A percentile compares a stretch with the other conserved stretches of the same genome.
Conservation (phyloP, 2,113 vertebrate genomes). For the Hippocampus comes region DNA sequence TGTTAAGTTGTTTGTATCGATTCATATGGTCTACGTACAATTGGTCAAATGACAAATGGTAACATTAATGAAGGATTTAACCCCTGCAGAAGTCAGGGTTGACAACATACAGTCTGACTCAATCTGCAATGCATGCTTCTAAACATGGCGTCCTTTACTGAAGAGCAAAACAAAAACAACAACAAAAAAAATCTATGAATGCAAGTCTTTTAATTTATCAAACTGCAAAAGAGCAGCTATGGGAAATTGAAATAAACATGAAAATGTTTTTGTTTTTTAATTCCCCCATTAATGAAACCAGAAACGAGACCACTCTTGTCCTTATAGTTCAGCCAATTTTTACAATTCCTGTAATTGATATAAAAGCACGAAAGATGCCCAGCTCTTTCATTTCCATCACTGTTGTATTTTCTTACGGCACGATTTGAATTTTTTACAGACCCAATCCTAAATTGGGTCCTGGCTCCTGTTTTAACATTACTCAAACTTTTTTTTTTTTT, state of each 20-base stretch:
- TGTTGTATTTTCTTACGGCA: not conserved
- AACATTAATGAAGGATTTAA: slow-evolving; percentile 21
- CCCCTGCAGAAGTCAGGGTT: not conserved
- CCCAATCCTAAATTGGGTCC: not conserved
- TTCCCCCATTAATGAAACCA: not conserved
- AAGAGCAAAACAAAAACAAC: slow-evolving; percentile 2
- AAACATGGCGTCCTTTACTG: slow-evolving; percentile 37
- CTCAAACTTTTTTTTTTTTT: slow-evolving; percentile 33
- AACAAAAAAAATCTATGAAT: slow-evolving; percentile 13
- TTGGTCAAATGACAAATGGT: slow-evolving; percentile 3
- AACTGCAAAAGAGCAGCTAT: slow-evolving; percentile 14
- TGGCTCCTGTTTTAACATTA: not conserved
- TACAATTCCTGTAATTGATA: slow-evolving; percentile 16
- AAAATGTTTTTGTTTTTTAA: not conserved
- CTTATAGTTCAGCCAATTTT: slow-evolving; percentile 31
- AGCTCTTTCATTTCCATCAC: not conserved
- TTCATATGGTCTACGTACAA: slow-evolving; percentile 1
- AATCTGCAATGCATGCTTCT: slow-evolving; percentile 31
- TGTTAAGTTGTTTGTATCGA: not conserved
- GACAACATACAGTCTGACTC: not conserved
- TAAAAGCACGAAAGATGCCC: not conserved
- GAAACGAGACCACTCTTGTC: slow-evolving; percentile 11
- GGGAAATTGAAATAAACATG: not conserved
- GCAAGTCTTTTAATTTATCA: slow-evolving; percentile 18
- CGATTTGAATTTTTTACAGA: not conserved